These are phyloP conservation scores for Gallinago stenura DNA, from an alignment of 2,797 vertebrate species.

Conservation along the genomic window DNA sequence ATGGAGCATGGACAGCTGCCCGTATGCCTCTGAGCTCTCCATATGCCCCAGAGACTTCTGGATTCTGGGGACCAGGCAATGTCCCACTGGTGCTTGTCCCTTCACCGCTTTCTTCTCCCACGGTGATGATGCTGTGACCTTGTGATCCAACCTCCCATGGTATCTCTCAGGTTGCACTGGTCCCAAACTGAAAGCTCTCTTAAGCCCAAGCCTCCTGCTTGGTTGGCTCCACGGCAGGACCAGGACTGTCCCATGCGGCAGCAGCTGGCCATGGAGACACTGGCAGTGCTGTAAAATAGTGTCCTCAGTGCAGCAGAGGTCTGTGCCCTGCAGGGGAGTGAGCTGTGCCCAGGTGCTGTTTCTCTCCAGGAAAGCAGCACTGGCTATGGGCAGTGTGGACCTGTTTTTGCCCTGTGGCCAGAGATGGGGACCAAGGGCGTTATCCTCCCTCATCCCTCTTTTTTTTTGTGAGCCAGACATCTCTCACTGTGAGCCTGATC, in stretches of 20 bases:
- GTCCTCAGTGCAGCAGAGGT: rapidly evolving
- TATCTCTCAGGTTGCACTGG: neutral
- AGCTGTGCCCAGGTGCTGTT: neutral
- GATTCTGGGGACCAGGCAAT: neutral
- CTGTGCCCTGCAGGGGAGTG: rapidly evolving
- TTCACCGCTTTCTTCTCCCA: neutral
- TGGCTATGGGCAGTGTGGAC: neutral
- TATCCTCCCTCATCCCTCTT: neutral
- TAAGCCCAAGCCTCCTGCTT: neutral
- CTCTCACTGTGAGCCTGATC: neutral
- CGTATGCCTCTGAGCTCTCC: neutral
- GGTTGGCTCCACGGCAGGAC: neutral
- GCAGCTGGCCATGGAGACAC: neutral
- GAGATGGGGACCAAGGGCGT: no score
- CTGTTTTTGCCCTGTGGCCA: neutral
- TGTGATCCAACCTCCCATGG: neutral
- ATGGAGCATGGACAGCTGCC: neutral
- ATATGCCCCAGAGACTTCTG: neutral
- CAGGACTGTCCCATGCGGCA: neutral
- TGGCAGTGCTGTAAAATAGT: neutral
- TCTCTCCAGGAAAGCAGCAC: rapidly evolving
- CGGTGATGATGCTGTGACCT: neutral
- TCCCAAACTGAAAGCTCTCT: neutral
- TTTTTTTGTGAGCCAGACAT: neutral
- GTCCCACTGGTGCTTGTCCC: neutral